Evolutionary conservation across 2,113 vertebrate genomes (phyloP).

Genomic region (Oryzias melastigma): DNA sequence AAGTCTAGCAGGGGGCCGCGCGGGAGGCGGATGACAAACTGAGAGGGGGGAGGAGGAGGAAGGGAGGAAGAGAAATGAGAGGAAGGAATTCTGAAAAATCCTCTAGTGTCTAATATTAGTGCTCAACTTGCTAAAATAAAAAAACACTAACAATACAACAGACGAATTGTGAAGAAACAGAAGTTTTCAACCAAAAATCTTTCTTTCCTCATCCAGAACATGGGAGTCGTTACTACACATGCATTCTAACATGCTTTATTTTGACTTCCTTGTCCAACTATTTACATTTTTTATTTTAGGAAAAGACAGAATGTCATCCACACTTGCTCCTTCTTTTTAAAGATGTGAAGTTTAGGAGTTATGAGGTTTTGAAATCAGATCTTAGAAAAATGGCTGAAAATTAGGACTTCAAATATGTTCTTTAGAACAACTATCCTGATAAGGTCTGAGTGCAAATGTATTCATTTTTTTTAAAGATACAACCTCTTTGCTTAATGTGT

Average conservation of each 20-base stretch:
- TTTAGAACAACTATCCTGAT: background rate
- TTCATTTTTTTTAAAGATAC: too few species aligned
- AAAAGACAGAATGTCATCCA: slow-evolving; percentile 50
- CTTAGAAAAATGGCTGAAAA: too few species aligned
- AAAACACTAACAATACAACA: slow-evolving; percentile 2
- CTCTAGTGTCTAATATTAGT: slow-evolving; percentile 17
- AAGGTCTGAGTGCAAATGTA: background rate
- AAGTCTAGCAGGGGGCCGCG: slow-evolving; percentile 95
- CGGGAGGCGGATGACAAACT: slow-evolving; percentile 81
- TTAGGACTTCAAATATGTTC: too few species aligned
- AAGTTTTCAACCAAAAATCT: background rate
- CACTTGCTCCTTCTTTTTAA: slow-evolving; percentile 13
- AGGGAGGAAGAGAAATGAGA: slow-evolving; percentile 70
- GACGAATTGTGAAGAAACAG: background rate
- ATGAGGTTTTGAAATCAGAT: background rate
- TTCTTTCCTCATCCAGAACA: slow-evolving; percentile 15
- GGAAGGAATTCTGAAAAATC: slow-evolving; percentile 73
- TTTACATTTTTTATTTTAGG: background rate
- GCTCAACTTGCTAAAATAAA: too few species aligned
- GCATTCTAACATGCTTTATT: slow-evolving; percentile 50
- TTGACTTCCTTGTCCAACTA: slow-evolving; percentile 22
- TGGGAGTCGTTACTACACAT: slow-evolving; percentile 31
- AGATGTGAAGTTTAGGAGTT: background rate
- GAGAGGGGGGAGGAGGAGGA: slow-evolving; percentile 37
- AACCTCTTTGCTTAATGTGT: too few species aligned